Evolutionary conservation across 2,797 vertebrate species (phyloP), one percentile per base, ranked within the genome.

Genomic region (Eptatretus atami): DNA sequence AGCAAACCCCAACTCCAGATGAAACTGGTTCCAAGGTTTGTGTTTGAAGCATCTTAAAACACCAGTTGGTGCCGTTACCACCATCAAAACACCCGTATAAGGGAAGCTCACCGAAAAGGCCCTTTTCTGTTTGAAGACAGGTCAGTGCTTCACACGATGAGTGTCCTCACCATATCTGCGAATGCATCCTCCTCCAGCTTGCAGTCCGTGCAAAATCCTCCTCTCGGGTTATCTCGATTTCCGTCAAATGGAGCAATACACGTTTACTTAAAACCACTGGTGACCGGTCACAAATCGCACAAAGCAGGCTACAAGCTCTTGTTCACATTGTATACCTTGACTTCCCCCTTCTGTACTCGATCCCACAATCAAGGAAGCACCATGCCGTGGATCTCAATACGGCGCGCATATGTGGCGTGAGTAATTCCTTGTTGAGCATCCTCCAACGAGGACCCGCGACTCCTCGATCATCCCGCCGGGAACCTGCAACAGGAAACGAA

Each of bases 261-360:
- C 55, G 6, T 19, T 19, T 31, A 31, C 31, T n/a, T 31, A 31
- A 31, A 31, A 31, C 31, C 31, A 31, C 31, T 31, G 31, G 31
- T 31, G 31, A 3, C 31, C 31, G 6, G 31, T 31, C 31, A 31
- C 31, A 31, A 31, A 31, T 31, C 31, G 31, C 31, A 31, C 31
- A 31, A 31, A 31, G 31, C 31, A 31, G 31, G 31, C 31, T 6
- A 6, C 6, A 6, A 24, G 55, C 24, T 15, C 8, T 15, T 52
- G 14, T 19, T 15, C 15, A 12, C 11, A 15, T n/a, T 11, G 12
- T 53, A 63, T 70, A 94, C 87, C 86, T n/a, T 93, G 90, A 73
- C 88, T 75, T 96, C 90, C 9, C 88, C 90, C 69, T 94, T 96
- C 76, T 96, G 75, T 92, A 96, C 70, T 96, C 90, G 65, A 95